A percentile compares a stretch with the other conserved stretches of the same genome.
These are phyloP conservation scores for Smutsia gigantea DNA, from an alignment of 2,797 vertebrate species.

Conservation along the genomic window DNA sequence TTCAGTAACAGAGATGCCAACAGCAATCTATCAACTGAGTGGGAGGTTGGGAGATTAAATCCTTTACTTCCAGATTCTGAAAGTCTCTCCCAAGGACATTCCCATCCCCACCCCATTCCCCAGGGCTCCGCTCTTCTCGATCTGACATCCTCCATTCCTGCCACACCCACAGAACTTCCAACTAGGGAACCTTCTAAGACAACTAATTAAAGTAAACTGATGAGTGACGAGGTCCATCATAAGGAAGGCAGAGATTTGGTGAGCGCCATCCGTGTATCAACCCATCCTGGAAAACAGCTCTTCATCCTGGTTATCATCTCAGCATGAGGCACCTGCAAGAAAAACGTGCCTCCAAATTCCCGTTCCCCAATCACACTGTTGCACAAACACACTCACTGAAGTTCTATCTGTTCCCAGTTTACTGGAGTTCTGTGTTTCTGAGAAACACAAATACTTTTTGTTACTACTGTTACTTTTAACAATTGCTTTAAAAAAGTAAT, in stretches of 20 bases:
- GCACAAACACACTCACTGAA: background rate
- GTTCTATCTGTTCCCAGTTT: background rate
- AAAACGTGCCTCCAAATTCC: background rate
- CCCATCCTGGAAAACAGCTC: background rate
- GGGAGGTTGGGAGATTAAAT: background rate
- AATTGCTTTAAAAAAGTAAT: background rate
- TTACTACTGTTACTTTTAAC: background rate
- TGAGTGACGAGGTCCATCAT: background rate
- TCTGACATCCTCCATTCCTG: background rate
- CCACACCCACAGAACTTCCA: conserved; percentile 35
- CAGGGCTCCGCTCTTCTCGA: background rate
- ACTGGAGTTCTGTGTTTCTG: background rate
- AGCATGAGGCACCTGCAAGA: background rate
- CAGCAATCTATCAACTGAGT: conserved; percentile 59
- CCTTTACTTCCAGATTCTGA: conserved; percentile 41
- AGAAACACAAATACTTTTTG: background rate
- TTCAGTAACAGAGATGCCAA: conserved; percentile 55
- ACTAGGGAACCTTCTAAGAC: background rate
- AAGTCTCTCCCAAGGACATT: conserved; percentile 58
- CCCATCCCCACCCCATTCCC: background rate
- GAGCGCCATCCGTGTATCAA: background rate
- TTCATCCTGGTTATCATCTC: background rate
- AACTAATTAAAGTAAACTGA: background rate
- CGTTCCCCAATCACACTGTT: background rate
- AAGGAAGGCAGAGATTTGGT: background rate